A percentile compares a stretch with the other conserved stretches of the same genome.
Evolutionary conservation across 64 coral and sea anemone species (phyloP).

Genomic region (Montipora cactus): DNA sequence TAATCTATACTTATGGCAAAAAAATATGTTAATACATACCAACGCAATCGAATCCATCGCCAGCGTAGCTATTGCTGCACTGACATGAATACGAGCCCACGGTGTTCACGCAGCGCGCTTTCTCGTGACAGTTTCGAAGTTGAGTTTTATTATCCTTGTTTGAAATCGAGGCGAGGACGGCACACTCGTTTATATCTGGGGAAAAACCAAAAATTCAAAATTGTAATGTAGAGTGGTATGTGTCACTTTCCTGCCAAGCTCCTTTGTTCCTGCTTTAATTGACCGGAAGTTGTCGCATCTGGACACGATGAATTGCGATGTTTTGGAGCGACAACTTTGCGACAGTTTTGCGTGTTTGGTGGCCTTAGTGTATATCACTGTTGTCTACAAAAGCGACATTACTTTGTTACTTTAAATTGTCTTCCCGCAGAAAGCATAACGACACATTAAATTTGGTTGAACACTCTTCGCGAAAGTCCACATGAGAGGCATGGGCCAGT

Average conservation of each 20-base stretch:
- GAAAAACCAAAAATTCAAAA: neutral
- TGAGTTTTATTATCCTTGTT: constrained; percentile 25
- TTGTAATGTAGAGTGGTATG: neutral
- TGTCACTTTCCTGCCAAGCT: no score
- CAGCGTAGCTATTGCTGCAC: constrained; percentile 44
- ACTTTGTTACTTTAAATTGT: no score
- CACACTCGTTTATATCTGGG: constrained; percentile 64
- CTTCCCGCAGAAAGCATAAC: no score
- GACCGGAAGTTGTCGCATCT: neutral
- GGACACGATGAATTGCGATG: neutral
- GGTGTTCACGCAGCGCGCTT: constrained; percentile 64
- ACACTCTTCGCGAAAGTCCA: no score
- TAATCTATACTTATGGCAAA: neutral
- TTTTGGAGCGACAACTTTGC: neutral
- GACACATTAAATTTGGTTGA: no score
- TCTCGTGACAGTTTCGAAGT: constrained; percentile 55
- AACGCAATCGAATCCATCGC: constrained; percentile 31
- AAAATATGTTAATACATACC: neutral
- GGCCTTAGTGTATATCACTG: no score
- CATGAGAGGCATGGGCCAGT: no score
- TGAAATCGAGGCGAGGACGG: neutral
- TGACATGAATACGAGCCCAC: constrained; percentile 50
- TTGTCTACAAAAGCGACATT: no score
- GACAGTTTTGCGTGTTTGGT: no score
- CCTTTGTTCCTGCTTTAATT: neutral